These are phyloP conservation scores for Anagyrus pseudococci DNA, from an alignment of 2,888 invertebrate species.

Conservation along the genomic window DNA sequence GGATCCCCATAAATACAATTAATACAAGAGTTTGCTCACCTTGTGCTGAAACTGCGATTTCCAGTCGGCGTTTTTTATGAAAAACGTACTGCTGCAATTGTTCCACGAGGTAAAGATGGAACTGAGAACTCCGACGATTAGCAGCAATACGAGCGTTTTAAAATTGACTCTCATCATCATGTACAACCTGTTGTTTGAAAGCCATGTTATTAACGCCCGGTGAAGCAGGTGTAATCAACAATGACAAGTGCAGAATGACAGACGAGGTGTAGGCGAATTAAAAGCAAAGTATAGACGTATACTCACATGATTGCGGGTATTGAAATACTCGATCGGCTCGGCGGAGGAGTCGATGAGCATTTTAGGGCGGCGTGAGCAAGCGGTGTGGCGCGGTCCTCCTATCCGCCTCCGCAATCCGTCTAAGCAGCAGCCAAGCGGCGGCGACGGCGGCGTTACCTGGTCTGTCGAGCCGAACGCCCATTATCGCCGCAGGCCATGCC, in stretches of 20 bases:
- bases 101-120: slow-evolving; percentile 78
- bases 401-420: too few relatives aligned
- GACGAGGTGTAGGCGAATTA: not conserved
- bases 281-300: not conserved
- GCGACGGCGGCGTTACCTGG: too few relatives aligned
- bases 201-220: too few relatives aligned
- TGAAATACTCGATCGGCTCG: slow-evolving; percentile 32
- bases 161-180: slow-evolving; percentile 82
- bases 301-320: slow-evolving; percentile 32
- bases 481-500: too few relatives aligned
- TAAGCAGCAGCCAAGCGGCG: too few relatives aligned
- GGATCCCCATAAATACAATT: not conserved
- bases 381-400: too few relatives aligned
- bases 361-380: too few relatives aligned
- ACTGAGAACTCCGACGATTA: slow-evolving; percentile 66
- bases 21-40: slow-evolving; percentile 44
- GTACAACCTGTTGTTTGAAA: slow-evolving; percentile 55
- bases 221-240: too few relatives aligned
- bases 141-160: slow-evolving; percentile 71
- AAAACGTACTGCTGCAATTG: slow-evolving; percentile 71
- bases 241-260: not conserved
- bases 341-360: slow-evolving; percentile 34
- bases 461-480: too few relatives aligned
- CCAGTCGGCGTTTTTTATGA: slow-evolving; percentile 54
- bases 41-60: slow-evolving; percentile 55